A percentile compares a stretch with the other conserved stretches of the same genome.
Conservation (phyloP, 2,113 vertebrate species). For the Macquaria ambigua region DNA sequence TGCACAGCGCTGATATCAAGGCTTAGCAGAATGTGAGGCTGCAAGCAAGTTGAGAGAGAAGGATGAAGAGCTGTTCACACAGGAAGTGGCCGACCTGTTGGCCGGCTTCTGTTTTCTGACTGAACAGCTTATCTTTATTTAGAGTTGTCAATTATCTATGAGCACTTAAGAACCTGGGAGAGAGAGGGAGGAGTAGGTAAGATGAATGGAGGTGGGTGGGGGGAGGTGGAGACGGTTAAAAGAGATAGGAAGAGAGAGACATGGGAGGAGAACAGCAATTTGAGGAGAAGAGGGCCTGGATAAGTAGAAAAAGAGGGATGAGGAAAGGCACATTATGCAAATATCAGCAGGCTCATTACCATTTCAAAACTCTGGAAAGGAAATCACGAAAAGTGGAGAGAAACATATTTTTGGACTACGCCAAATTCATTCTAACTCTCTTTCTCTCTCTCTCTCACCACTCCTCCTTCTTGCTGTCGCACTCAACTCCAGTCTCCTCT, state of each 20-base stretch:
- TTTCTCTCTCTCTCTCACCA: background rate
- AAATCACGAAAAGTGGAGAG: slow-evolving; percentile 58
- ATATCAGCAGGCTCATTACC: slow-evolving; percentile 71
- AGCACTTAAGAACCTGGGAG: slow-evolving; percentile 71
- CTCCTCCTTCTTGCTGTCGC: background rate
- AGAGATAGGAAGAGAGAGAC: slow-evolving; percentile 16
- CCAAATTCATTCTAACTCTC: slow-evolving; percentile 39
- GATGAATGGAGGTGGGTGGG: slow-evolving; percentile 34
- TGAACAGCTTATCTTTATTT: slow-evolving; percentile 74
- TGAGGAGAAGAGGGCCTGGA: slow-evolving; percentile 51
- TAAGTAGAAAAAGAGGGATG: slow-evolving; percentile 51
- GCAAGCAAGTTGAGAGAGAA: slow-evolving; percentile 16
- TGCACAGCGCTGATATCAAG: slow-evolving; percentile 44
- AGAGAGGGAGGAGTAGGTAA: slow-evolving; percentile 2
- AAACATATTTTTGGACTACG: slow-evolving; percentile 49
- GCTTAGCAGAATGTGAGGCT: slow-evolving; percentile 39
- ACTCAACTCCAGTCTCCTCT: slow-evolving; percentile 15
- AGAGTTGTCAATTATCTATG: slow-evolving; percentile 76
- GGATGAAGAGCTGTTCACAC: slow-evolving; percentile 21
- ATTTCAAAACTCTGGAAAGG: slow-evolving; percentile 76
- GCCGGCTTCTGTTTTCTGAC: slow-evolving; percentile 51
- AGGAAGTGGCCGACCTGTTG: slow-evolving; percentile 59
- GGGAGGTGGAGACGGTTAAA: background rate
- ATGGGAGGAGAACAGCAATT: slow-evolving; percentile 40
- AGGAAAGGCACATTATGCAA: slow-evolving; percentile 74